Percentiles rank a stretch among this genome's conserved stretches.
These are phyloP conservation scores for Exocentrus adspersus DNA, from an alignment of 2,888 invertebrate species.

Conservation along the genomic window DNA sequence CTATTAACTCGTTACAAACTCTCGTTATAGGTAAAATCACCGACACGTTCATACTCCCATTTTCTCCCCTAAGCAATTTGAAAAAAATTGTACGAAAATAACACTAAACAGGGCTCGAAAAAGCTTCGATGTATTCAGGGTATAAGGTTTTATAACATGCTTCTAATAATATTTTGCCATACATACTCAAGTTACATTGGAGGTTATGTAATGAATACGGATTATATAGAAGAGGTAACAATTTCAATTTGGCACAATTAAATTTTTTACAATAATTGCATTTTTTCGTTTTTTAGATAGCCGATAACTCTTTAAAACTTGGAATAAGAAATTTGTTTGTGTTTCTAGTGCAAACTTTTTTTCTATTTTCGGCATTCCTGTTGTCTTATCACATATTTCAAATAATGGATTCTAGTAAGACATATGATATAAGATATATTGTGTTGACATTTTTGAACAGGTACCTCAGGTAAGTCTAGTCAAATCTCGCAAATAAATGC, in stretches of 20 bases:
- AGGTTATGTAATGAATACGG: constrained; percentile 41
- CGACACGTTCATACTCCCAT: constrained; percentile 33
- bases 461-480: constrained; percentile 12
- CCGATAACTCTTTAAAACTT: constrained; percentile 34
- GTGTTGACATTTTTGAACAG: constrained; percentile 14
- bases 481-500: neutral
- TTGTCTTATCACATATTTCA: constrained; percentile 47
- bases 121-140: constrained; percentile 48
- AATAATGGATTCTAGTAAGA: constrained; percentile 34
- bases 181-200: constrained; percentile 42
- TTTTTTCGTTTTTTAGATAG: constrained; percentile 36
- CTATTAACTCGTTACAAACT: too few species aligned
- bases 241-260: neutral
- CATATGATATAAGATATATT: constrained; percentile 17
- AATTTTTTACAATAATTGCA: neutral
- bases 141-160: constrained; percentile 46
- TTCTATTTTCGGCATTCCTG: constrained; percentile 46
- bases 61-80: constrained; percentile 44
- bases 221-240: constrained; percentile 41
- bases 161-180: constrained; percentile 46
- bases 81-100: constrained; percentile 33
- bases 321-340: constrained; percentile 38
- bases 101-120: constrained; percentile 37
- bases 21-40: too few species aligned
- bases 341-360: constrained; percentile 48